phyloP scores from a whole-genome alignment of 2,113 vertebrate species.

The Sceloporus undulatus region DNA sequence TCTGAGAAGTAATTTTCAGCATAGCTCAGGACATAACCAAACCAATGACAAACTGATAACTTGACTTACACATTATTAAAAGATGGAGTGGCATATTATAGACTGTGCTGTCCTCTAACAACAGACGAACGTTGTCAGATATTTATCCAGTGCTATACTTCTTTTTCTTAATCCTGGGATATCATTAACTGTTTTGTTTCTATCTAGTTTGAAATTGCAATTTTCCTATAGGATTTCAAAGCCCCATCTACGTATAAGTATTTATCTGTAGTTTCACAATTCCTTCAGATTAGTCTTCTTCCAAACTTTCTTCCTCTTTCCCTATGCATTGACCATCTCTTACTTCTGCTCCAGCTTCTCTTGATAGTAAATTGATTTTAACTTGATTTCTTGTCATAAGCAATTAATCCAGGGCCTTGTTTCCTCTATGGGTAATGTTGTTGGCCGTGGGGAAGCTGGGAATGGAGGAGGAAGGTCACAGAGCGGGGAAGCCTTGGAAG shows the following conservation, averaged over 20 bases:
- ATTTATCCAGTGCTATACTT: background rate
- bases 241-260: background rate
- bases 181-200: background rate
- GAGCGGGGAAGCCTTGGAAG: too few species aligned
- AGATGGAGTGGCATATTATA: background rate
- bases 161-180: background rate
- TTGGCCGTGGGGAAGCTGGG: too few species aligned
- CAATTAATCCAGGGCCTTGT: too few species aligned
- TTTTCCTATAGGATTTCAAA: background rate
- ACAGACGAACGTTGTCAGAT: accelerated
- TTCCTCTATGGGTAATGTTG: too few species aligned
- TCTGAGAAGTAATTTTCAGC: background rate
- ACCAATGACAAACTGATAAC: background rate
- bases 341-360: background rate
- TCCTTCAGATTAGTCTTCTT: background rate
- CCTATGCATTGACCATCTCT: background rate
- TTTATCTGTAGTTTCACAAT: background rate
- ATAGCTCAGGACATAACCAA: slow-evolving; percentile 7
- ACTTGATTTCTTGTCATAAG: background rate
- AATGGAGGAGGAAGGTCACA: too few species aligned
- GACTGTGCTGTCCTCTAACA: background rate
- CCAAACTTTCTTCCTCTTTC: background rate
- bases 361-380: background rate
- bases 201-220: background rate
- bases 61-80: background rate